Base-by-base conservation (phyloP, 2,797 vertebrate species). In the Pachyuromys duprasi region DNA sequence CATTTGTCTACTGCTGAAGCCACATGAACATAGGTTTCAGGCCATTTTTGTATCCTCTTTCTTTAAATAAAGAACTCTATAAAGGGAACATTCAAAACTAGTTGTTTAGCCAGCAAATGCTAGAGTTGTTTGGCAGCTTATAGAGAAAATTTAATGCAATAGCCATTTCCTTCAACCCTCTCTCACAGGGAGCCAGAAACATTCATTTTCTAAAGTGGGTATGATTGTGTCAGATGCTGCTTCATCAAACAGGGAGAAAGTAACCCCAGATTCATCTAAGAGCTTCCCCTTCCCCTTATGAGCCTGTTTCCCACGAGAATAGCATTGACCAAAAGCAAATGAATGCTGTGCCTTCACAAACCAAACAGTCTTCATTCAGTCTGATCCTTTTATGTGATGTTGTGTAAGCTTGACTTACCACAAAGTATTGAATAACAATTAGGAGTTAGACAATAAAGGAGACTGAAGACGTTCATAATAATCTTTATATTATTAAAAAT, bases 191-290 rank as follows among this genome's bases (percentile, higher is more conserved):
- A 82, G n/a, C 74, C 82, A 89, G 55, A 76, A 39, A 82, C 49
- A 86, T 82, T 75, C 86, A 53, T 91, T 93, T 63, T 92, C 86
- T 62, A 93, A 92, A 92, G 69, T 60, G 67, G 18, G 53, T 91
- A 39, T 33, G 75, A 42, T 88, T 91, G 36, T 62, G 55, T 70
- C 33, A 94, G 26, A 74, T 93, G 57, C 13, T 86, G 49, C 89
- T 89, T 92, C 49, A 86, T 95, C 55, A 89, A 0, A 92, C 70
- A 91, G 33, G 49, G 86, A 83, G 53, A 79, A 86, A 96, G 55
- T 82, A 91, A 95, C 28, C 95, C 69, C 76, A 90, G 39, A 57
- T 94, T 84, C 36, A 65, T 20, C 72, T 76, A 79, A 87, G 26
- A 2, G 3, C 88, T 92, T 92, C 45, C 31, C 76, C 20, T 22